Evolutionary conservation across 2,888 invertebrate species (phyloP), one percentile per base, ranked within the genome.

Genomic region (Amphipyra berbera): DNA sequence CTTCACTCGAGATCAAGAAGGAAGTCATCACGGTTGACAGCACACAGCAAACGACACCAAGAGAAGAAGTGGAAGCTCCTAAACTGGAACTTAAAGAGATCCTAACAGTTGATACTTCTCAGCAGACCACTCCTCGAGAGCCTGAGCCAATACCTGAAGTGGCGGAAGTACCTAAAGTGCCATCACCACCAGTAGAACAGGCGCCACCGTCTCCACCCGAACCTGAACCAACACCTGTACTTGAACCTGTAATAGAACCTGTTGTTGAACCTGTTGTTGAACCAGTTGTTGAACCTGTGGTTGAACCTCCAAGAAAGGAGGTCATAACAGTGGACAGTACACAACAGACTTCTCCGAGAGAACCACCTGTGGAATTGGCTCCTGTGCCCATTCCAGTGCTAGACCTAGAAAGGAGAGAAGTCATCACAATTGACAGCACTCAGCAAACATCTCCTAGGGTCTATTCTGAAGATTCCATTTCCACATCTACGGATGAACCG

Each of bases 291-390:
- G 53, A 56, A 13, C 64, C 60, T 5, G 49, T 61, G 13, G 8
- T 73, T 10, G 70, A 72, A 48, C 55, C 71, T 27, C 62, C 67
- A 30, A 78, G 59, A 50, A 55, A 73, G 42, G 76, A 82, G 58
- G 46, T 85, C 21, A 63, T 75, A 65, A 84, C 70, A 67, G 79
- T 76, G 59, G 86, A 95, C 83, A 75, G 73, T 21, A 78, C 82
- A 61, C 82, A 93, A 83, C 94, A 96, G 88, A 97, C 97, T n/a
- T 95, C 96, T 8, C 96, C 97, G 10, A 94, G 96, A 61, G 84
- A 71, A 58, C 79, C 82, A 40, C 67, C 69, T 7, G 61, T 61
- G 13, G 61, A 67, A 57, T 21, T 63, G 1, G 72, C 69, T 30
- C 75, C 76, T 10, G 62, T 77, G 9, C 74, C 61, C 40, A 41